Conservation (phyloP, 2,113 vertebrate genomes). For the Brachyhypopomus gauderio region DNA sequence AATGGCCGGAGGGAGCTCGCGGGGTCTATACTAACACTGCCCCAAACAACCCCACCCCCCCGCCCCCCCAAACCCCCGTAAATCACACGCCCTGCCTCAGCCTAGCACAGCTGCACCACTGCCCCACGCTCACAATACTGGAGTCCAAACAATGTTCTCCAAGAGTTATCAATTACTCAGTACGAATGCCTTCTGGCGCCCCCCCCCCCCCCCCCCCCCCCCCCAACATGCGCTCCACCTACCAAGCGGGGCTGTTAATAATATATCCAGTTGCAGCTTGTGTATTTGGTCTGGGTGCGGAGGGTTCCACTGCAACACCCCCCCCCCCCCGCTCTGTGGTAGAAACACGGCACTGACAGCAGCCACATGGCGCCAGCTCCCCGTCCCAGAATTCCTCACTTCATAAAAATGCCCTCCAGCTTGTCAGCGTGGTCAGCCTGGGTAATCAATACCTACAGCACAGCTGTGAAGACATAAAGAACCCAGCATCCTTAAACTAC, state of each 20-base stretch:
- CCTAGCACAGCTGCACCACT: slow-evolving; percentile 67
- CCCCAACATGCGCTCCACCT: slow-evolving; percentile 48
- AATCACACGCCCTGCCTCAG: slow-evolving; percentile 60
- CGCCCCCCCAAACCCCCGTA: slow-evolving; percentile 45
- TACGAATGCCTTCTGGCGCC: slow-evolving; percentile 57
- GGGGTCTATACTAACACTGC: background rate
- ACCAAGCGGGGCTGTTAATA: slow-evolving; percentile 66
- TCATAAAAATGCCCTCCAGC: slow-evolving; percentile 64
- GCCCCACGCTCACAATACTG: slow-evolving; percentile 66
- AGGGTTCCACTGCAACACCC: slow-evolving; percentile 4
- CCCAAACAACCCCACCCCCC: background rate
- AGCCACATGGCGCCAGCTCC: slow-evolving; percentile 60
- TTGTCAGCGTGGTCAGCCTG: slow-evolving; percentile 43
- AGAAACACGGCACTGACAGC: slow-evolving; percentile 11
- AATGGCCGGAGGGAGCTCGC: slow-evolving; percentile 4
- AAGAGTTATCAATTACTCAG: slow-evolving; percentile 68
- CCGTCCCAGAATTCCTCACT: slow-evolving; percentile 73
- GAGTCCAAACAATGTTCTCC: slow-evolving; percentile 43
- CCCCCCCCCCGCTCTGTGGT: slow-evolving; percentile 13
- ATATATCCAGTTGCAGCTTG: slow-evolving; percentile 71
- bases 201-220: slow-evolving; percentile 53
- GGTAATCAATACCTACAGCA: slow-evolving; percentile 75
- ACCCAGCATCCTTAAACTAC: slow-evolving; percentile 38
- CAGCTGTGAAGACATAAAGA: slow-evolving; percentile 71
- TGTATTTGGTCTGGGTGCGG: background rate